Conservation (phyloP, 2,113 vertebrate species). For the Ahaetulla prasina region DNA sequence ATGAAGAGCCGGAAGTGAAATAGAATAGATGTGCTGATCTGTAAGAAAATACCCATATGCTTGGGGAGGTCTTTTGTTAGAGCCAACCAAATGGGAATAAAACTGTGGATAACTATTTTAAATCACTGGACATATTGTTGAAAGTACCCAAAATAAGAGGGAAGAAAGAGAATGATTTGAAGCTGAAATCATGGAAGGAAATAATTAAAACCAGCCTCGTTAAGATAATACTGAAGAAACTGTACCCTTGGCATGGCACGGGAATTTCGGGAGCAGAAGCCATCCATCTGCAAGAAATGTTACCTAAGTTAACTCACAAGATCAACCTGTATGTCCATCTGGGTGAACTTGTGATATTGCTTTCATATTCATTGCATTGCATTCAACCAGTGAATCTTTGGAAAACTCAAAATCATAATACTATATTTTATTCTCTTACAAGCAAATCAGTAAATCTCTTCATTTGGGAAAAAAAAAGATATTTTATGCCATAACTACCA, state of each 20-base stretch:
- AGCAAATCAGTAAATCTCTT: neutral
- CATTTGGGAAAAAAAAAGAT: neutral
- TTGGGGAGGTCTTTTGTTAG: neutral
- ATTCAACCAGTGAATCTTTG: neutral
- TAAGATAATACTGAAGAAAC: neutral
- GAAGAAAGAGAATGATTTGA: neutral
- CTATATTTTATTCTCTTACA: neutral
- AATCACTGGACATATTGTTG: neutral
- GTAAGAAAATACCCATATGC: neutral
- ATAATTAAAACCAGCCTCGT: neutral
- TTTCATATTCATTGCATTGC: neutral
- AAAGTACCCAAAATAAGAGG: neutral
- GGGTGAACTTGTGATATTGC: neutral
- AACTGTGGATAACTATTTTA: neutral
- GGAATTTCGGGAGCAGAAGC: neutral
- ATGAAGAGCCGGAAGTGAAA: neutral
- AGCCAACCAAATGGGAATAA: neutral
- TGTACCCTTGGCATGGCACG: neutral
- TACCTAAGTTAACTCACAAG: no score
- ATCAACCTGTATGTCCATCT: neutral
- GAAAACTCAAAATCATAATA: neutral
- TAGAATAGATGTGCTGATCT: neutral
- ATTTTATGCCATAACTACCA: neutral
- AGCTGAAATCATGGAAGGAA: neutral
- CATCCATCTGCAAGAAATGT: neutral